Base-by-base conservation (phyloP, 2,888 invertebrate species). In the Meganola albula region DNA sequence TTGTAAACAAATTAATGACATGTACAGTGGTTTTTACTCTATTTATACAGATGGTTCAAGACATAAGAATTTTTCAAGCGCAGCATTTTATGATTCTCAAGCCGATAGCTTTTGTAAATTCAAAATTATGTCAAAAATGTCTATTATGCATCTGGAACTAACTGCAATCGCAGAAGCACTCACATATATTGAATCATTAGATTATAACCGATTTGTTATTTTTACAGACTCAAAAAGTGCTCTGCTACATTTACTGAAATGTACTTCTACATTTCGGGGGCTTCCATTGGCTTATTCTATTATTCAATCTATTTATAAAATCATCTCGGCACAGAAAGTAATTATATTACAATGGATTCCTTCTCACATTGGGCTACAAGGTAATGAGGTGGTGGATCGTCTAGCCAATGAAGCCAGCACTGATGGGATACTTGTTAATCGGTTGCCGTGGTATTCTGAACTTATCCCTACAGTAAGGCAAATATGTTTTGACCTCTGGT, bases 131-230 rank as follows among this genome's bases (percentile, higher is more conserved):
- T 2, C 22, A 3, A 22, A 27, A 7, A 14, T 34, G 1, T 42
- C 40, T 0, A 38, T 48, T 7, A 48, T 48, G 44, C 24, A 31
- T 10, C 13, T 20, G 4, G 44, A 42, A 23, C 28, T 48, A 1
- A 27, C 42, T 8, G 42, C 44, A 0, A 42, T 44, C 8, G 8
- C 24, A 5, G 40, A 45, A 11, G 32, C 39, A 1, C 3, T 41
- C 3, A 31, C 38, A 2, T 44, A 40, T 27, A n/a, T 32, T 6
- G 12, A 7, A 5, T 27, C 24, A 2, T 6, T 35, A 1, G 14
- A 22, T 10, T 1, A 3, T 27, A 10, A 27, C 3, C 29, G 34
- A n/a, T 26, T 28, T 25, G 35, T 44, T 5, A 35, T 48, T 4
- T 6, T 38, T 6, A 26, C 37, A 1, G 40, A 46, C 14, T 38